Conservation (phyloP, 2,888 invertebrate species). For the Drosophila pseudotakahashii region DNA sequence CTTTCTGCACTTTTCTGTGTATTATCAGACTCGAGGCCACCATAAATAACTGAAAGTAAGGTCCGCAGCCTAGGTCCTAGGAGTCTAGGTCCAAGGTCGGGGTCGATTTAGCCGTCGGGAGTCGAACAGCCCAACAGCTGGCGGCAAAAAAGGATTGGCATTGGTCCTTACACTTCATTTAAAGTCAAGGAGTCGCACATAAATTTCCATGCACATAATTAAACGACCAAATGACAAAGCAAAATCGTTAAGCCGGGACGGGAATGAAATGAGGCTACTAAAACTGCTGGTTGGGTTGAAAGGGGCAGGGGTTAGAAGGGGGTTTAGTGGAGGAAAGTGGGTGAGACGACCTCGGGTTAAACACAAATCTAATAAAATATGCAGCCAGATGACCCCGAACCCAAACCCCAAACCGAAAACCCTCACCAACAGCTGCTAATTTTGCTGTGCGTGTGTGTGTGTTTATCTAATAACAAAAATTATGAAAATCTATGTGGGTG, state of each 20-base stretch:
- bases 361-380: constrained; percentile 72
- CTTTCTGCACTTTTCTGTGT: constrained; percentile 19
- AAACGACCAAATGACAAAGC: constrained; percentile 79
- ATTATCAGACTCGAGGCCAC: constrained; percentile 71
- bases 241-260: constrained; percentile 69
- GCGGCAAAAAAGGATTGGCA: constrained; percentile 66
- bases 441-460: constrained; percentile 21
- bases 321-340: not conserved
- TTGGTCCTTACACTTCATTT: constrained; percentile 74
- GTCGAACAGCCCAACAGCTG: constrained; percentile 52
- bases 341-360: constrained; percentile 27
- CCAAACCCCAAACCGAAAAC: too few relatives aligned
- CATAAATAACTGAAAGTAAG: constrained; percentile 64
- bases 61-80: constrained; percentile 1
- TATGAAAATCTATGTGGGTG: constrained; percentile 69
- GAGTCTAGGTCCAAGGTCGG: constrained; percentile 23
- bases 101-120: not conserved
- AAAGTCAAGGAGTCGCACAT: constrained; percentile 74
- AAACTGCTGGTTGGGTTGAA: not conserved
- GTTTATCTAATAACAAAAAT: constrained; percentile 65
- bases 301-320: too few relatives aligned
- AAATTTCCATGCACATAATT: constrained; percentile 82
- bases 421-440: constrained; percentile 2
- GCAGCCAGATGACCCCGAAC: constrained; percentile 60
- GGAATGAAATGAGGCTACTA: not conserved